Evolutionary conservation across 92 coral and sea anemone genomes (phyloP), one percentile per base, ranked within the genome.

Genomic region (Porites divaricata): DNA sequence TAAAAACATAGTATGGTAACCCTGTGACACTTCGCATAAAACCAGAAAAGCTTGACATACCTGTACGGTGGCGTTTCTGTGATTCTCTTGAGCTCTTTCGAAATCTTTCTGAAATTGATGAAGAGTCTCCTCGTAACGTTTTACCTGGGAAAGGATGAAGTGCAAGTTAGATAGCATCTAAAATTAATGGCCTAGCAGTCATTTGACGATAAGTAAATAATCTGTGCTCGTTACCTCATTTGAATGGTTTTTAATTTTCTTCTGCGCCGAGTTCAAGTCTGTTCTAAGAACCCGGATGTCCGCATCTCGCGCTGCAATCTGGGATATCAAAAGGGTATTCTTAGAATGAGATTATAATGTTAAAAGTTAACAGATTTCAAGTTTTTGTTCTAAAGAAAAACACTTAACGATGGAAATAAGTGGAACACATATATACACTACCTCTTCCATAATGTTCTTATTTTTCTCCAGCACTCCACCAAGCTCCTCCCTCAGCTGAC

Each of bases 401-500:
- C 6, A 35, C 3, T 35, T 35, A 35, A 35, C 45, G 45, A 35
- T 3, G 45, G 45, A 35, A 35, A 54, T 15, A 54, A 54, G 10
- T 54, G 16, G 59, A 54, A 54, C 59, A 54, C 1, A 8, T 4
- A 54, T 54, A 15, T 15, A 11, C 14, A 54, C 2, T 86, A 94
- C 98, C 95, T 97, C 98, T 72, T 89, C 98, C 82, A 89, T 75
- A 7, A 97, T 87, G 77, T 92, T 93, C 65, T 94, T 93, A 82
- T 97, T 97, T 85, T 97, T 97, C 81, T 97, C 99, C 21, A 97
- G 81, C 51, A 97, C 95, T 84, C 94, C 96, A 9, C 99, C 99
- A 8, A 97, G 94, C 71, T 97, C 99, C 65, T 95, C 95, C 21
- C 98, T 88, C 71, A 97, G 74, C 53, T 95, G 98, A 26, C 89